Evolutionary conservation across 1,140 invertebrate species (phyloP), one percentile per base, ranked within the genome.

Genomic region (Antheraea pernyi): DNA sequence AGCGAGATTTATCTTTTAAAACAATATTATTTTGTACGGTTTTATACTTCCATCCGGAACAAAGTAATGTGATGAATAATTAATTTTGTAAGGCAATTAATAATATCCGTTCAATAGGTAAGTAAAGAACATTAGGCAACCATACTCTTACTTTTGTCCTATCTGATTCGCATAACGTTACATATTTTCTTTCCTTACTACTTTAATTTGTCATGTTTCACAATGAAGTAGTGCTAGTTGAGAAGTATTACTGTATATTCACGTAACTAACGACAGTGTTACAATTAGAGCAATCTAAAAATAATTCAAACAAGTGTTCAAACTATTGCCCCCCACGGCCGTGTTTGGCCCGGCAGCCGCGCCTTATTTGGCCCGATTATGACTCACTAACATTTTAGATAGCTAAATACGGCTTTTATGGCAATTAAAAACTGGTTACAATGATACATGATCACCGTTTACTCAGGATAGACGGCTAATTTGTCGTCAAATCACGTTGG

Each of bases 261-360:
- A 53, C 46, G 13, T 13, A 53, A 9, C 46, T 53, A 53, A 53
- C 9, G 9, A 53, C 46, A 16, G 7, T 53, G 46, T 53, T 53
- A n/a, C 46, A 53, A 53, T 53, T 53, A 53, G 46, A 53, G 46
- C 46, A 53, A 13, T 53, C 46, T 53, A 53, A 53, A 53, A 53
- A 53, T 53, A 53, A 53, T 53, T 53, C 46, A 53, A 53, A 13
- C 16, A n/a, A 16, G 46, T 53, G 11, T n/a, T 16, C 46, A 6
- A 53, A 53, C 46, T 0, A 1, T 53, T 53, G 16, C 46, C 46
- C 46, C 46, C 46, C 46, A 53, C 46, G 13, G 46, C 16, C 16
- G 46, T 53, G 16, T 16, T 53, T 53, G 46, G 46, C 46, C 13
- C 6, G 46, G 5, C 46, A 53, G 16, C 46, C 46, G 46, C 46